Conservation (phyloP, 2,888 invertebrate genomes). For the Carpatolechia fugitivella region DNA sequence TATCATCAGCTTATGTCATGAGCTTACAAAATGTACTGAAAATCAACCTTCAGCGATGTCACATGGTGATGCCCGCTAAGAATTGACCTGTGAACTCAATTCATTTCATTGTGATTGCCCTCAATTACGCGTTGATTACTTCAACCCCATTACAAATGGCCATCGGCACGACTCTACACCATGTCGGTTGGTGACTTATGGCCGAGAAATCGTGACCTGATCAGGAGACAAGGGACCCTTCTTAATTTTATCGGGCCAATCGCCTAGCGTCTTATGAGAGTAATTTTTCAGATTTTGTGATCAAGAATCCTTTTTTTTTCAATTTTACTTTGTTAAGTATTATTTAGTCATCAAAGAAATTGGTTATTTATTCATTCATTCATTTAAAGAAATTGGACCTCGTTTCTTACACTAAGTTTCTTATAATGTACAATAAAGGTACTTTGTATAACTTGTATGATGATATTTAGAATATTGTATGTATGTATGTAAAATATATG, state of each 20-base stretch:
- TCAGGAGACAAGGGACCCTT: neutral
- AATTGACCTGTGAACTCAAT: conserved; percentile 5
- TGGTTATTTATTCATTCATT: no score
- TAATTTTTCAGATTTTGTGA: neutral
- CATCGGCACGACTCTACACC: neutral
- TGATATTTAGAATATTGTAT: no score
- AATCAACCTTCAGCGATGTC: neutral
- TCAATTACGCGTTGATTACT: conserved; percentile 3
- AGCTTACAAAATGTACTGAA: no score
- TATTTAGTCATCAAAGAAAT: no score
- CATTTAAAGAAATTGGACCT: no score
- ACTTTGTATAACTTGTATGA: no score
- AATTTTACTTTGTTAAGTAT: neutral
- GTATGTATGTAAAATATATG: no score
- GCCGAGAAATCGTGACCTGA: neutral
- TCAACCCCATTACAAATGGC: neutral
- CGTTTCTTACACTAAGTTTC: no score
- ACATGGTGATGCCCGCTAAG: neutral
- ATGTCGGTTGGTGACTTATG: neutral
- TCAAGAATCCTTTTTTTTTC: neutral
- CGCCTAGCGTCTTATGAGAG: neutral
- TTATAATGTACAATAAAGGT: no score
- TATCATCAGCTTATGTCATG: no score
- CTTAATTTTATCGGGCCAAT: neutral
- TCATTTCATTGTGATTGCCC: neutral